A percentile compares a stretch with the other conserved stretches of the same genome.
Conservation (phyloP, 2,113 vertebrate genomes). For the Calidris pygmaea region DNA sequence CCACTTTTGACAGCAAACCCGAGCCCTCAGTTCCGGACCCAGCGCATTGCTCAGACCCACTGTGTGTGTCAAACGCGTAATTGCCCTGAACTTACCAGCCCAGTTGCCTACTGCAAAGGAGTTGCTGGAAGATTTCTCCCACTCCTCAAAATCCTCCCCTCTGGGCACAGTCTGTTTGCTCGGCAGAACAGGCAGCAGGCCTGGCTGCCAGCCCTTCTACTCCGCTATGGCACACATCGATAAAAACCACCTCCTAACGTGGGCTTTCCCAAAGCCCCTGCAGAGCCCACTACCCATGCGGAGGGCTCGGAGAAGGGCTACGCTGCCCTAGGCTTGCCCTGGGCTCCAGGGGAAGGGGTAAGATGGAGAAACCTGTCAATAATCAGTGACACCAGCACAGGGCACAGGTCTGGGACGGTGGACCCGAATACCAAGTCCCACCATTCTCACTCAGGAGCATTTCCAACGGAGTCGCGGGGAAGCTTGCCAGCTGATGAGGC, state of each 20-base stretch:
- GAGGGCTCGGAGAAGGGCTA: background rate
- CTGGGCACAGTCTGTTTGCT: background rate
- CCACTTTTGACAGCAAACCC: background rate
- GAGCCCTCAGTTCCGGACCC: background rate
- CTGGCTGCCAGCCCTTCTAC: background rate
- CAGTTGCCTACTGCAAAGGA: background rate
- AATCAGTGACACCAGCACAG: background rate
- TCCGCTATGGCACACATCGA: too few species aligned
- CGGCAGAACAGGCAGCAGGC: background rate
- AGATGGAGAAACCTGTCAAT: accelerated
- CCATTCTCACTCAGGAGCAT: background rate
- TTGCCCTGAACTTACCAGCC: background rate
- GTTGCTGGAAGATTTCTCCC: background rate
- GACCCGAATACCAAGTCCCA: background rate
- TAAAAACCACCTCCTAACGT: background rate
- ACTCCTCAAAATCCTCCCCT: background rate
- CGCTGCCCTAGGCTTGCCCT: accelerated
- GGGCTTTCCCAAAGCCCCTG: background rate
- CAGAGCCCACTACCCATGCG: background rate
- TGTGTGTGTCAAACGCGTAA: background rate
- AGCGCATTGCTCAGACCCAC: background rate
- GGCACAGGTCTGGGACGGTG: background rate
- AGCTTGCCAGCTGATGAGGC: background rate
- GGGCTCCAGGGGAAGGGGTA: background rate
- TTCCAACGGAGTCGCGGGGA: background rate